Conservation (phyloP, 2,888 invertebrate genomes). For the Leucania comma region DNA sequence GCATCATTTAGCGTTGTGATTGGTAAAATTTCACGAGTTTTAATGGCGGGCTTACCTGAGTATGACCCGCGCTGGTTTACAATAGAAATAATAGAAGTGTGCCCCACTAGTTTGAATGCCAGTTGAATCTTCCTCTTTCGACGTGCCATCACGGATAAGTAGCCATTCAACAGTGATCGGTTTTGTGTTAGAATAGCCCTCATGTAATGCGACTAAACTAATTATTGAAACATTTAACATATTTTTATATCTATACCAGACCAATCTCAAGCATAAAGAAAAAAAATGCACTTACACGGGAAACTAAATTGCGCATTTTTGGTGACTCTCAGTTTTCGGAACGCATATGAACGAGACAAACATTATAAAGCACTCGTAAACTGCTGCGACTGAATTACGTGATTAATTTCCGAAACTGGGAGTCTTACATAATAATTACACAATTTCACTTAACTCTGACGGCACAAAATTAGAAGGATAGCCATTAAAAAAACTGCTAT, state of each 20-base stretch:
- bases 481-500: constrained; percentile 9
- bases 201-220: neutral
- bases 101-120: neutral
- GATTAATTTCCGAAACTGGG: neutral
- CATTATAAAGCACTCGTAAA: neutral
- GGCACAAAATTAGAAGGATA: constrained; percentile 17
- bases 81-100: neutral
- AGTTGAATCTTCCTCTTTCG: neutral
- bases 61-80: neutral
- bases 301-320: constrained; percentile 5
- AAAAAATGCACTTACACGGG: neutral
- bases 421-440: neutral
- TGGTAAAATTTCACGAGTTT: neutral
- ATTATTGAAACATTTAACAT: neutral
- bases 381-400: neutral
- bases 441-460: neutral
- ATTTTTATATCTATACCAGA: too few species aligned
- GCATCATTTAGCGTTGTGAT: neutral
- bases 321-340: neutral
- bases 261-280: too few species aligned
- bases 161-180: too few species aligned
- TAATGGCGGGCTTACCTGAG: neutral
- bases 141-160: neutral
- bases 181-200: constrained; percentile 3
- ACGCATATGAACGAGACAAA: neutral